Percentiles rank a stretch among this genome's conserved stretches.
Conservation (phyloP, 2,113 vertebrate species). For the Phylloscopus trochilus region DNA sequence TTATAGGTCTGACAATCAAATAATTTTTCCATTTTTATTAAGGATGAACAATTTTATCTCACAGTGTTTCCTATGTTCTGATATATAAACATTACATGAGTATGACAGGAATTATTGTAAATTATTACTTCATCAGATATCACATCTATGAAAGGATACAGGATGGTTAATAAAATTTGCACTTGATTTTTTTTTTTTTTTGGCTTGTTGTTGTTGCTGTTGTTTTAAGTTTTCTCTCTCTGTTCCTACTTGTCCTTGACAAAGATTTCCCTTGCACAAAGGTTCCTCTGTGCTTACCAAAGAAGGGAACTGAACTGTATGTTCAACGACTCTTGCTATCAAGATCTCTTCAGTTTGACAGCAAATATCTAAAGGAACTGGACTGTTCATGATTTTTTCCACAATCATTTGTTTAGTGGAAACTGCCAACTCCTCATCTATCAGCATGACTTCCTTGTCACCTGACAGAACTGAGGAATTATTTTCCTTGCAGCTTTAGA, state of each 20-base stretch:
- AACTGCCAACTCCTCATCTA: neutral
- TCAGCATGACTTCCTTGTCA: neutral
- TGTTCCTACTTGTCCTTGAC: neutral
- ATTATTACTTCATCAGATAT: neutral
- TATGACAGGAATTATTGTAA: neutral
- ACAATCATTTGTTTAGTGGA: neutral
- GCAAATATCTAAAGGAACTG: neutral
- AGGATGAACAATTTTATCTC: neutral
- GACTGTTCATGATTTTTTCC: neutral
- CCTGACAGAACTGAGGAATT: neutral
- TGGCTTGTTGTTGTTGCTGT: neutral
- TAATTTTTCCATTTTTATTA: neutral
- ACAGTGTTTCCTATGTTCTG: neutral
- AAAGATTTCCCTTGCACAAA: neutral
- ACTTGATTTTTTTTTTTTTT: neutral
- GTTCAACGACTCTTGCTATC: neutral
- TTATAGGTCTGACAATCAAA: neutral
- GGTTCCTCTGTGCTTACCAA: neutral
- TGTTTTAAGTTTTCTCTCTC: neutral
- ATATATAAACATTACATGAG: neutral
- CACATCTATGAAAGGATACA: neutral
- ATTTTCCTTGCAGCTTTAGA: neutral
- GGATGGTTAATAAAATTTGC: neutral
- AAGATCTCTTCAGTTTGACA: constrained; percentile 7
- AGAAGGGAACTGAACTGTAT: neutral